Conservation (phyloP, 1,140 invertebrate species). For the Calephelis nemesis region DNA sequence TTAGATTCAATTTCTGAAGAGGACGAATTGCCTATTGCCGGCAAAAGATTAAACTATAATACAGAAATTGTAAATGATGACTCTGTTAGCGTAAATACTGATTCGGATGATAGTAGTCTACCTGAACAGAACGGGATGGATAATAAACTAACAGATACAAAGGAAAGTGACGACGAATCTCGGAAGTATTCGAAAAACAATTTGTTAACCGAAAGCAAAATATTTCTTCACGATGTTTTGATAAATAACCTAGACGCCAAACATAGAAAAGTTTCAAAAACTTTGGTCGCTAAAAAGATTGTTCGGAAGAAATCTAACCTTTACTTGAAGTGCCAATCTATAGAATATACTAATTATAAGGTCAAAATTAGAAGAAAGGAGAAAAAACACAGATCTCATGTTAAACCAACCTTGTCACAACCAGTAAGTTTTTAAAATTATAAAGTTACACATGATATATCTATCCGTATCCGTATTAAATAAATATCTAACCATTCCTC, state of each 20-base stretch:
- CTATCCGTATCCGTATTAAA: no score
- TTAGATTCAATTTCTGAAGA: constrained; percentile 1
- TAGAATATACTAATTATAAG: constrained; percentile 31
- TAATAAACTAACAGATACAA: not conserved
- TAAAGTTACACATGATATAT: no score
- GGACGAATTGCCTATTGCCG: not conserved
- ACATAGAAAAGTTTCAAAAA: constrained; percentile 28
- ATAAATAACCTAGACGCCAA: constrained; percentile 29
- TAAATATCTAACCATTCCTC: no score
- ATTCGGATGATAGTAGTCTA: not conserved
- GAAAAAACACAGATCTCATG: constrained; percentile 25
- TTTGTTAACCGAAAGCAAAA: not conserved
- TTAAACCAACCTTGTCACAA: constrained; percentile 30
- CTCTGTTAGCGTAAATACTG: not conserved
- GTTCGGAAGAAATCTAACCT: constrained; percentile 35
- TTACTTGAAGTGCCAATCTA: constrained; percentile 37
- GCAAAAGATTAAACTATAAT: not conserved
- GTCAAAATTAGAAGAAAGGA: constrained; percentile 33
- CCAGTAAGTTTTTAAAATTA: constrained; percentile 1
- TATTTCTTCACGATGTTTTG: not conserved
- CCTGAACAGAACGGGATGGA: not conserved
- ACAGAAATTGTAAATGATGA: not conserved
- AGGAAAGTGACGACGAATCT: not conserved
- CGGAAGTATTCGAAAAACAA: not conserved
- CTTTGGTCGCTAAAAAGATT: constrained; percentile 36